Conservation (phyloP, 2,888 invertebrate species). For the Beris morrisii region DNA sequence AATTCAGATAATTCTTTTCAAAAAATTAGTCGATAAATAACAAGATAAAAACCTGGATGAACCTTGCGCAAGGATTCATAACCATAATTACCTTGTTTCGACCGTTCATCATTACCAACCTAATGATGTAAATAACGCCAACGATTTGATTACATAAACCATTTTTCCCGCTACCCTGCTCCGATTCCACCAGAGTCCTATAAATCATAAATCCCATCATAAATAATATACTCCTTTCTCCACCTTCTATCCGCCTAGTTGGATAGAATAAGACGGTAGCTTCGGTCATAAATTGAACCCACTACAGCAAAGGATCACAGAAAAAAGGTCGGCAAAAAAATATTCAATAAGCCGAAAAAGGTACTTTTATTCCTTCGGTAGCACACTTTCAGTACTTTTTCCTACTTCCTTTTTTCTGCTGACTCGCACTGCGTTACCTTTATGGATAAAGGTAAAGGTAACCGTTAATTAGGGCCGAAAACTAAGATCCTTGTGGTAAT, state of each 20-base stretch:
- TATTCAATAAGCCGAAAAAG: constrained; percentile 17
- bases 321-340: background rate
- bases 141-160: constrained; percentile 29
- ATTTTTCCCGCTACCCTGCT: background rate
- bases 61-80: too few species aligned
- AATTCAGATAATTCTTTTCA: too few species aligned
- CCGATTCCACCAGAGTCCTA: background rate
- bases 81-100: too few species aligned
- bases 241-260: background rate
- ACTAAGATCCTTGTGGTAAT: constrained; percentile 12
- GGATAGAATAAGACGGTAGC: background rate
- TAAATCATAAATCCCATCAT: constrained; percentile 29
- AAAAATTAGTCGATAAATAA: too few species aligned
- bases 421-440: background rate
- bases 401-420: background rate
- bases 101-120: constrained; percentile 19
- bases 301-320: constrained; percentile 8
- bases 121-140: constrained; percentile 26
- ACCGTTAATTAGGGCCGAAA: constrained; percentile 19
- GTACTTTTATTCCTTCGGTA: constrained; percentile 1
- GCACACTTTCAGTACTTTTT: background rate
- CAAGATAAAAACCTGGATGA: too few species aligned
- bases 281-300: background rate
- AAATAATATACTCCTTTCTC: constrained; percentile 12
- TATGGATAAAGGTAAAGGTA: constrained; percentile 16